Evolutionary conservation across 1,140 invertebrate species (phyloP), one percentile per base, ranked within the genome.

Genomic region (Drosophila elegans): DNA sequence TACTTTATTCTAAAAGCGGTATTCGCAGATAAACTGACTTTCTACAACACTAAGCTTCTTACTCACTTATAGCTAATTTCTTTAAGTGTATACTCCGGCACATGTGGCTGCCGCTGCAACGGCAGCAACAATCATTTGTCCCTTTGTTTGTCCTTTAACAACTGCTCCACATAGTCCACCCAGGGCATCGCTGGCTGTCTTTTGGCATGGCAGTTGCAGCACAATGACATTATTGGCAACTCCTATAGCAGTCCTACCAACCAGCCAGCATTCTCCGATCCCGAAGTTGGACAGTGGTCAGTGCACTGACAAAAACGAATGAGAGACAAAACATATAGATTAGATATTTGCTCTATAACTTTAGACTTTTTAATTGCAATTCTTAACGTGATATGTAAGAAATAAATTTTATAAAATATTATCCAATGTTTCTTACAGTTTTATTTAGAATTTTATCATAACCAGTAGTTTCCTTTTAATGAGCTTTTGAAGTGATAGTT

Each of bases 131-230:
- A 88, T 88, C 84, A 88, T 88, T 88, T 88, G 83, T 88, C 83
- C 83, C 83, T 88, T 86, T 86, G 84, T 86, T 88, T 86, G 79
- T 86, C 79, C 83, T 86, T 75, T 86, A 88, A 88, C 83, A 88
- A 86, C 82, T 86, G 79, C 79, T 88, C 82, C 79, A 88, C 66
- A 83, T 83, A 63, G 68, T 86, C 38, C 68, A 60, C 45, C 78
- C 62, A 45, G 61, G 64, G 64, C 60, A 63, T 55, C n/a, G 5
- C 54, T 57, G 54, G 38, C 54, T 74, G 68, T 61, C 74, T 54
- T 36, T 6, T 51, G 67, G 74, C 81, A 79, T 84, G 76, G 81
- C 82, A 86, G 78, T 78, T 74, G 82, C 82, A 81, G 71, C 55
- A 85, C 83, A 86, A 86, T 86, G 83, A 88, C 83, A 86, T 88